A percentile compares a stretch with the other conserved stretches of the same genome.
Evolutionary conservation across 2,113 vertebrate species (phyloP).

Genomic region (Mobula birostris): DNA sequence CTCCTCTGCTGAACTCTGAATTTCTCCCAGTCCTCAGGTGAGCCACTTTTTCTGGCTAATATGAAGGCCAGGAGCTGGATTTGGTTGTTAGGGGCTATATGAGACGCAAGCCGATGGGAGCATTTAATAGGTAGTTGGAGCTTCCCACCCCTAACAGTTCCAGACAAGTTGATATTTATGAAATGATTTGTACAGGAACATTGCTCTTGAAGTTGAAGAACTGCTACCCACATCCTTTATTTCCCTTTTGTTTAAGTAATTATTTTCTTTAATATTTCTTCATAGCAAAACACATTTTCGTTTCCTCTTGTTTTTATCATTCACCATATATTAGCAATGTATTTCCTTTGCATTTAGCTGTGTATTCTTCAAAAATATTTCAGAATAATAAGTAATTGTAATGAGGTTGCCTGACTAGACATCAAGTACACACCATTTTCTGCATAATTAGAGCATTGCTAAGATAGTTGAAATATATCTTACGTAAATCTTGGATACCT

Average conservation of each 20-base stretch:
- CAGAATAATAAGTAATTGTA: not conserved
- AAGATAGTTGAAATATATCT: not conserved
- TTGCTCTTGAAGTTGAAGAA: not conserved
- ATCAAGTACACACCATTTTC: not conserved
- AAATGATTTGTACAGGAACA: not conserved
- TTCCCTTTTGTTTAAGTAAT: not conserved
- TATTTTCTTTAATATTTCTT: not conserved
- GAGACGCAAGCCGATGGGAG: too few relatives aligned
- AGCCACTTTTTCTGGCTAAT: too few relatives aligned
- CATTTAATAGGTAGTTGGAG: too few relatives aligned
- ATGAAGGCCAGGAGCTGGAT: too few relatives aligned
- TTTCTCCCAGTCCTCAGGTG: too few relatives aligned
- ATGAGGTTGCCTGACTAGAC: not conserved
- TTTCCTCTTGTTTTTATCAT: not conserved
- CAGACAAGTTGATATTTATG: not conserved
- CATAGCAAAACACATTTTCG: not conserved
- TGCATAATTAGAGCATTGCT: not conserved
- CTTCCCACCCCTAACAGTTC: too few relatives aligned
- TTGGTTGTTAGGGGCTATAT: too few relatives aligned
- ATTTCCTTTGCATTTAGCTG: not conserved
- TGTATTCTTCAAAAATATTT: slow-evolving; percentile 1
- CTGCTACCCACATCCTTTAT: not conserved
- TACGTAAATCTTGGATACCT: too few relatives aligned
- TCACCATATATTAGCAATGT: not conserved
- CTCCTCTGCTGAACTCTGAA: too few relatives aligned